These are phyloP conservation scores for Nemapogon koenigi DNA, from an alignment of 2,888 invertebrate genomes.

Conservation along the genomic window DNA sequence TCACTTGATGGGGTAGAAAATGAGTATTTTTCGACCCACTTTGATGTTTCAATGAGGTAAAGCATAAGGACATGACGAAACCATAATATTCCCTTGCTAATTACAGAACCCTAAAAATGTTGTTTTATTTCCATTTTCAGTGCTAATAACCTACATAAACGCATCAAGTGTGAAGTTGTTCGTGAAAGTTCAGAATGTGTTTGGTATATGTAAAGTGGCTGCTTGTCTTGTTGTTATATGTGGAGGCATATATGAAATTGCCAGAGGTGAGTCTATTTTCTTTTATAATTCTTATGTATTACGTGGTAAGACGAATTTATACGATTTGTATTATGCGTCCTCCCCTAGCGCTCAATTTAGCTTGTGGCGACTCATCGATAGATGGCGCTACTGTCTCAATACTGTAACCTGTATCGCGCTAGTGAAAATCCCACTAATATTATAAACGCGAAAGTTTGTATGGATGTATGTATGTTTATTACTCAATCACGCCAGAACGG, in stretches of 20 bases:
- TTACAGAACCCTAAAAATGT: constrained; percentile 10
- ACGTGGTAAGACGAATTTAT: too few relatives aligned
- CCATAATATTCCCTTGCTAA: not conserved
- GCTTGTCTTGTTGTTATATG: constrained; percentile 79
- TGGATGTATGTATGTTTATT: too few relatives aligned
- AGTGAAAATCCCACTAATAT: too few relatives aligned
- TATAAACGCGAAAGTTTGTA: too few relatives aligned
- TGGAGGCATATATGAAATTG: constrained; percentile 76
- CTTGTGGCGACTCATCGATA: too few relatives aligned
- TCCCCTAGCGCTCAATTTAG: too few relatives aligned
- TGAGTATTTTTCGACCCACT: constrained; percentile 4
- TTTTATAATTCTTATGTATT: too few relatives aligned
- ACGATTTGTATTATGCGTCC: too few relatives aligned
- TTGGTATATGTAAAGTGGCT: constrained; percentile 78
- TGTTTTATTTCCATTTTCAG: constrained; percentile 43
- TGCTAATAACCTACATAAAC: constrained; percentile 79
- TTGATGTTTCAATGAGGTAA: constrained; percentile 19
- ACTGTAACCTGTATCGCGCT: too few relatives aligned
- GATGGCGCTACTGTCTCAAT: too few relatives aligned
- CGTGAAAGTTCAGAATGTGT: constrained; percentile 81
- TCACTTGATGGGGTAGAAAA: too few relatives aligned
- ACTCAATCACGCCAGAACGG: too few relatives aligned
- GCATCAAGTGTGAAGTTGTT: constrained; percentile 79
- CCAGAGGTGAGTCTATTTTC: constrained; percentile 43
- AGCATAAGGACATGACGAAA: not conserved